Evolutionary conservation across 1,140 invertebrate species (phyloP), one percentile per base, ranked within the genome.

Genomic region (Zophobas atratus): DNA sequence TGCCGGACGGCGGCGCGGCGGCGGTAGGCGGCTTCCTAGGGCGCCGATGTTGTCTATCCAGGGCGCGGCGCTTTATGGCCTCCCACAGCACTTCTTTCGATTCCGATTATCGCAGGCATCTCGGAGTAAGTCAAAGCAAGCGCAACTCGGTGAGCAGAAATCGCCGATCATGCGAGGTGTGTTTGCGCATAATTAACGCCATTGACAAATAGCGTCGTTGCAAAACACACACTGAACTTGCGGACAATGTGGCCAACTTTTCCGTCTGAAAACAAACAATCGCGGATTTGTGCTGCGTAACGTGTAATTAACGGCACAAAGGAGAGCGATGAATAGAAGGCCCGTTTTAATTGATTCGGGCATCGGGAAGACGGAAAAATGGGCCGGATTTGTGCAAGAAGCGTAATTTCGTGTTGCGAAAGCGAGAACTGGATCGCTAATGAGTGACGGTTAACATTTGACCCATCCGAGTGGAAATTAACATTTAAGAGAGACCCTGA

Each of bases 381-480:
- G 4, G 35, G 36, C 6, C 34, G 55, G 55, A 60, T 60, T 60
- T 36, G 56, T 39, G 56, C 36, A 60, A 60, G 55, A 35, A 33
- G 34, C 34, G 55, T 35, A 56, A 56, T 56, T 60, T 39, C 35
- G 8, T 33, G 35, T 60, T 51, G 49, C 20, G 41, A 38, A 70
- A 70, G 71, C 33, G 71, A 73, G 20, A 73, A 73, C 51, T 73
- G 49, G 71, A 73, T 73, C 71, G 70, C 38, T 73, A 56, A 73
- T 55, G 71, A 73, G 56, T 56, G 71, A 73, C 71, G 71, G 38
- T 73, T 73, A 56, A 56, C 71, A 73, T 73, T 73, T 73, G 71
- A 73, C 71, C 71, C 60, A 43, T 67, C 60, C 38, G 60, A 41
- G 41, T 67, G 60, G 60, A 67, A 67, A 67, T 67, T 67, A 67